Base-by-base conservation (phyloP, 30 jellyfish, hydroid and myxozoan species). In the Euphysa ruthae region DNA sequence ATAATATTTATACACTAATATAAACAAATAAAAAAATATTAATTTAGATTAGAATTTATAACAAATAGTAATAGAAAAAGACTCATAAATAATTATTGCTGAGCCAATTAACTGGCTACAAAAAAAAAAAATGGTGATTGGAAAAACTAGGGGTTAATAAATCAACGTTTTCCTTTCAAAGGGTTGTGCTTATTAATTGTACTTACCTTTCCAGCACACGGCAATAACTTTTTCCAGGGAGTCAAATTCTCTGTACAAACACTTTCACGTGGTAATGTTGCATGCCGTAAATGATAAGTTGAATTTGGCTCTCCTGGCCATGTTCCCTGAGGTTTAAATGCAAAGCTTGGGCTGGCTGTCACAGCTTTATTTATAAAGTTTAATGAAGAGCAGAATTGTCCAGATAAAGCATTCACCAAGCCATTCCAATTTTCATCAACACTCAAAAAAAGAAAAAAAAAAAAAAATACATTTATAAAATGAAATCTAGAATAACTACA, bases 181-280 rank as follows among this genome's bases (percentile, higher is more conserved):
- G n/a, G n/a, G n/a, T n/a, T n/a, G n/a, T n/a, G n/a, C n/a, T n/a
- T n/a, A n/a, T n/a, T n/a, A n/a, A n/a, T n/a, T n/a, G n/a, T n/a
- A n/a, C 60, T 46, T 6, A 78, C 96, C 93, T 85, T 63, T 35
- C 83, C 82, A 32, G 55, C 80, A 50, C 96, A 86, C 6, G 96
- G 96, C 30, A 86, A 58, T 38, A 86, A 61, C 84, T 86, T 86
- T 63, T 82, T 86, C 96, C 96, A 86, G 4, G 96, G 96, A 1
- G 96, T 86, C 20, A 86, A 66, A 70, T 86, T 86, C 42, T 86
- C 96, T 32, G 96, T 86, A 78, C 96, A 86, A 55, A 86, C 96
- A 38, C 33, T 73, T 43, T 86, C 96, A 49, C 81, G 55, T 15
- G 96, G 88, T 27, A 86, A 70, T n/a, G 68, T 51, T 5, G 93